Percentiles rank a stretch among this genome's conserved stretches.
These are phyloP conservation scores for Pachyrhynchus sulphureomaculatus DNA, from an alignment of 1,140 invertebrate species.

Conservation along the genomic window DNA sequence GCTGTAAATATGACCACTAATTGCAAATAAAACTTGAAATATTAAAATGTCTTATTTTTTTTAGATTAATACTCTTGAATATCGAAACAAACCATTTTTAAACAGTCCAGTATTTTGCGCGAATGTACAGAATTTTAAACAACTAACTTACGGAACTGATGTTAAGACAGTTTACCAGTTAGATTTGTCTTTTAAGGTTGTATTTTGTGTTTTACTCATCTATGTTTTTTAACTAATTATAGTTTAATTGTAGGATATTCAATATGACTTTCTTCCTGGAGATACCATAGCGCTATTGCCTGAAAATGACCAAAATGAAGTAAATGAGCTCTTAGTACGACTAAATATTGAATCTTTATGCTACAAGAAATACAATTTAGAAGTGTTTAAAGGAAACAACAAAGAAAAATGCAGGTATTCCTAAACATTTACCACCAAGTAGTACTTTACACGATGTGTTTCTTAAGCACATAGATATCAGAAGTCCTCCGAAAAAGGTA, in stretches of 20 bases:
- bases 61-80: slow-evolving; percentile 1
- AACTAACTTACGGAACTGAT: slow-evolving; percentile 37
- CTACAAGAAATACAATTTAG: slow-evolving; percentile 33
- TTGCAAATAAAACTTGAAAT: too few species aligned
- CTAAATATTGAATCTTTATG: slow-evolving; percentile 29
- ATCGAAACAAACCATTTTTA: slow-evolving; percentile 33
- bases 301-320: slow-evolving; percentile 39
- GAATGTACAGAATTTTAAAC: slow-evolving; percentile 20
- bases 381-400: slow-evolving; percentile 23
- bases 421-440: slow-evolving; percentile 50
- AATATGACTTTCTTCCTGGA: slow-evolving; percentile 37
- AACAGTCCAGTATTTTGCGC: slow-evolving; percentile 26
- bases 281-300: slow-evolving; percentile 46
- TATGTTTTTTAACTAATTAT: neutral
- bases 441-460: slow-evolving; percentile 52
- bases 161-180: slow-evolving; percentile 39
- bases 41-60: neutral
- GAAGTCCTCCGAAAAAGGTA: slow-evolving; percentile 55
- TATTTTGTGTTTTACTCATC: neutral
- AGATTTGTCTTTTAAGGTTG: slow-evolving; percentile 28
- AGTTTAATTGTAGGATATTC: slow-evolving; percentile 28
- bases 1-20: too few species aligned
- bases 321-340: slow-evolving; percentile 35
- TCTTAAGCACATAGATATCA: slow-evolving; percentile 51
- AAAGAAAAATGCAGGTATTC: slow-evolving; percentile 46